Evolutionary conservation across 2,888 invertebrate species (phyloP), one percentile per base, ranked within the genome.

Genomic region (Autographa gamma): DNA sequence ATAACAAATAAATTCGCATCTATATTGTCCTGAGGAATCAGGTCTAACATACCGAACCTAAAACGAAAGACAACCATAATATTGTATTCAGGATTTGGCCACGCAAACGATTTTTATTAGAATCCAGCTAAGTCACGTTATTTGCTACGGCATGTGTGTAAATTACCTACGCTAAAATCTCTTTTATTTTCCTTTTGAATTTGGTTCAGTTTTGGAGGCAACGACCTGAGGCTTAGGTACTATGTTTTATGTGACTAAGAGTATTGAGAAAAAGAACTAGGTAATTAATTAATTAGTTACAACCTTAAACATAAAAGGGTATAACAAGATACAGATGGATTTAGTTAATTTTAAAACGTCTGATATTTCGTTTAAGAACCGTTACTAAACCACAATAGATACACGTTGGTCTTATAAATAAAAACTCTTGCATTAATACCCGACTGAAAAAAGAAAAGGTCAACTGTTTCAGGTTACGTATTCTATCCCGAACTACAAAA

Each of bases 1-100:
- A 59, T 77, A 32, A 61, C 71, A 78, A 78, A 71, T 63, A 78
- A 77, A 69, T 63, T 69, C 60, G 41, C 61, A 16, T 59, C 56
- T 71, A 71, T 52, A 71, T 78, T 77, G 66, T 77, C 62, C 60
- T 78, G 64, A 74, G 68, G 70, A 67, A 59, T 25, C 41, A 3
- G 60, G 43, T 25, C 25, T 25, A 25, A 1, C 48, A 64, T 61
- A 41, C 19, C 11, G 63, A 32, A 38, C 58, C 32, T 31, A 48
- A 16, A 58, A 66, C 65, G 65, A 74, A 74, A 71, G 64, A 69
- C 56, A 65, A 66, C 58, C 58, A 60, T 69, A 52, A 25, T 25
- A 25, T 25, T 25, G 3, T 25, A 25, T 25, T 63, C 34, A 59
- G 61, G 61, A 66, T 73, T 66, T 59, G 52, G 63, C 38, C 74